These are phyloP conservation scores for Leptopilina myrica DNA, from an alignment of 2,888 invertebrate genomes.

Conservation along the genomic window DNA sequence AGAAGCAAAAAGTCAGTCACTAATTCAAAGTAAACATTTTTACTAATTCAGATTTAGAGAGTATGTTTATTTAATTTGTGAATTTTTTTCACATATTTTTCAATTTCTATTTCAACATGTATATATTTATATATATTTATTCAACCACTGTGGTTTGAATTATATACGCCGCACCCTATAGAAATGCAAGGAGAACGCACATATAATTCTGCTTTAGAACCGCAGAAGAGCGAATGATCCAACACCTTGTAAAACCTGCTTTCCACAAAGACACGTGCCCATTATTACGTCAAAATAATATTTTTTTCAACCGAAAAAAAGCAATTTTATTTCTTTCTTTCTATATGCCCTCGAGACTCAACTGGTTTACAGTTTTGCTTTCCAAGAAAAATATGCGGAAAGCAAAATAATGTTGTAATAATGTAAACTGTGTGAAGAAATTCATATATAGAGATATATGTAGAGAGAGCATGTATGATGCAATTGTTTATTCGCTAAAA, in stretches of 20 bases:
- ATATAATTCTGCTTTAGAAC: neutral
- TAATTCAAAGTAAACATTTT: no score
- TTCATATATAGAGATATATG: neutral
- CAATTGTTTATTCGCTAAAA: neutral
- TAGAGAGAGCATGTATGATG: neutral
- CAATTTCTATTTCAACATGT: neutral
- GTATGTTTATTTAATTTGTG: neutral
- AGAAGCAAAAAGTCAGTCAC: no score
- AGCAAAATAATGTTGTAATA: neutral
- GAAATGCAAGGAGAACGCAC: constrained; percentile 27
- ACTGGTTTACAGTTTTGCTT: neutral
- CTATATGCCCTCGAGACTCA: neutral
- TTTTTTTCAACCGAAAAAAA: neutral
- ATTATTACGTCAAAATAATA: constrained; percentile 17
- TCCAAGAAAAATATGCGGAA: neutral
- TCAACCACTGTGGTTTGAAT: neutral
- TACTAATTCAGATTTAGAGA: no score
- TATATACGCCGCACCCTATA: constrained; percentile 22
- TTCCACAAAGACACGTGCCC: constrained; percentile 11
- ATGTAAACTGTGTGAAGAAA: neutral
- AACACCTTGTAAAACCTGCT: constrained; percentile 16
- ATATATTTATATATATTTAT: no score
- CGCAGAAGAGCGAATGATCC: constrained; percentile 21
- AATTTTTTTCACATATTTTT: neutral
- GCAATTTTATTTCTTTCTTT: neutral